phyloP scores from a whole-genome alignment of 2,797 vertebrate species.

The Arctocebus calabarensis region DNA sequence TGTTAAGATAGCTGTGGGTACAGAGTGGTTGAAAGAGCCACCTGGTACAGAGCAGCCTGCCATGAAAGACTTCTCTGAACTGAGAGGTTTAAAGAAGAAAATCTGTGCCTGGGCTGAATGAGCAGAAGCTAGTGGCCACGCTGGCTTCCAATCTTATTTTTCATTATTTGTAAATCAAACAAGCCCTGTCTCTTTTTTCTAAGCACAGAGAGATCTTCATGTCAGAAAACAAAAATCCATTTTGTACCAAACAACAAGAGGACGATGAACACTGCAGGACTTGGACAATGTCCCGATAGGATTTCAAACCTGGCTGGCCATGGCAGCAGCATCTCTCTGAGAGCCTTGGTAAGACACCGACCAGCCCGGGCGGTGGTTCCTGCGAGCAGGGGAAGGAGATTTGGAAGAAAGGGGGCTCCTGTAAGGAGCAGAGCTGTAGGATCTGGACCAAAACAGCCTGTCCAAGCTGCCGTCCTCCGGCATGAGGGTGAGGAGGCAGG shows the following conservation, averaged over 20 bases:
- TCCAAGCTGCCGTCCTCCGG: background rate
- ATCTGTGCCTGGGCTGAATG: background rate
- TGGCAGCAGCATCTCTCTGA: background rate
- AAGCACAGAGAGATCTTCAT: background rate
- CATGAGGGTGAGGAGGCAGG: background rate
- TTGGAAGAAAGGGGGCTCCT: background rate
- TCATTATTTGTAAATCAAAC: constrained; percentile 2
- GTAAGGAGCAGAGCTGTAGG: background rate
- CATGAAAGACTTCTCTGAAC: background rate
- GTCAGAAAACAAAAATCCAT: background rate
- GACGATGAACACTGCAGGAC: background rate
- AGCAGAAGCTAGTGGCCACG: background rate
- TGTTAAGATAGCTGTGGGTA: background rate
- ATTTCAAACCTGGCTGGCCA: background rate
- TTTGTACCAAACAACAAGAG: background rate
- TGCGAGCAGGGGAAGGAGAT: background rate
- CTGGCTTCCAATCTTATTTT: background rate
- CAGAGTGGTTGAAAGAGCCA: background rate
- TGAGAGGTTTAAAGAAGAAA: background rate
- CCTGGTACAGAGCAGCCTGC: background rate
- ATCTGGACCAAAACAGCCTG: background rate
- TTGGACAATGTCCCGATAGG: background rate
- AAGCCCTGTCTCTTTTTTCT: background rate
- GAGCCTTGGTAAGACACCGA: background rate
- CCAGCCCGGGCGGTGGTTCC: background rate